Conservation (phyloP, 2,888 invertebrate genomes). For the Dryobota labecula region DNA sequence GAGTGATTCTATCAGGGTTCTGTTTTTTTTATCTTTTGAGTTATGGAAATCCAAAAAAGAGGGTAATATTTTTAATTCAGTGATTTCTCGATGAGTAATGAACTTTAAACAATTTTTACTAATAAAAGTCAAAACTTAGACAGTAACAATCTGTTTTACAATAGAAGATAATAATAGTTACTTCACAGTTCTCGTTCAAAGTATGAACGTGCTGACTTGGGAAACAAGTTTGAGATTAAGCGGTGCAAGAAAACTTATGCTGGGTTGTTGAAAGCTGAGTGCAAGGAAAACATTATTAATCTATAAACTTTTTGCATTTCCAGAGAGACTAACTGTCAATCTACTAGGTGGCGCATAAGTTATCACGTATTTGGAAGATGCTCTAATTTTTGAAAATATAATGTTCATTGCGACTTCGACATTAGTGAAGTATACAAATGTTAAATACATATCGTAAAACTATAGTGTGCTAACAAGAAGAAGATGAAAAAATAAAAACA, state of each 20-base stretch:
- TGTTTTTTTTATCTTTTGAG: too few relatives aligned
- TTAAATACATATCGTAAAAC: too few relatives aligned
- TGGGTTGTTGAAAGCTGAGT: constrained; percentile 33
- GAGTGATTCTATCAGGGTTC: too few relatives aligned
- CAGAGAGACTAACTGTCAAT: too few relatives aligned
- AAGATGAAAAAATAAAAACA: too few relatives aligned
- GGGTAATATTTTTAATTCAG: background rate
- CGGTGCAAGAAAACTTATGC: constrained; percentile 48
- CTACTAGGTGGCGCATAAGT: too few relatives aligned
- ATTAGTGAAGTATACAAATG: too few relatives aligned
- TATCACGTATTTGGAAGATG: too few relatives aligned
- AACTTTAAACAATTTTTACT: background rate
- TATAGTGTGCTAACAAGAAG: too few relatives aligned
- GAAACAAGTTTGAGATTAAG: constrained; percentile 52
- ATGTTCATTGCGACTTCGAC: too few relatives aligned
- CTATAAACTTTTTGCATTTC: constrained; percentile 13
- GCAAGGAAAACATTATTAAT: constrained; percentile 30
- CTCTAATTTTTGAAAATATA: too few relatives aligned
- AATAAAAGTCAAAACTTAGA: background rate
- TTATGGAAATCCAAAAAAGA: too few relatives aligned
- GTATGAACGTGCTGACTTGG: constrained; percentile 46
- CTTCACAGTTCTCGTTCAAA: constrained; percentile 17
- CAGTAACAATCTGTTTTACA: constrained; percentile 22
- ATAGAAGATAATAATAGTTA: constrained; percentile 5
- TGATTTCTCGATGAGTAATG: background rate